Evolutionary conservation across 2,888 invertebrate species (phyloP).

Genomic region (Imbricaverruca yamaguchii): DNA sequence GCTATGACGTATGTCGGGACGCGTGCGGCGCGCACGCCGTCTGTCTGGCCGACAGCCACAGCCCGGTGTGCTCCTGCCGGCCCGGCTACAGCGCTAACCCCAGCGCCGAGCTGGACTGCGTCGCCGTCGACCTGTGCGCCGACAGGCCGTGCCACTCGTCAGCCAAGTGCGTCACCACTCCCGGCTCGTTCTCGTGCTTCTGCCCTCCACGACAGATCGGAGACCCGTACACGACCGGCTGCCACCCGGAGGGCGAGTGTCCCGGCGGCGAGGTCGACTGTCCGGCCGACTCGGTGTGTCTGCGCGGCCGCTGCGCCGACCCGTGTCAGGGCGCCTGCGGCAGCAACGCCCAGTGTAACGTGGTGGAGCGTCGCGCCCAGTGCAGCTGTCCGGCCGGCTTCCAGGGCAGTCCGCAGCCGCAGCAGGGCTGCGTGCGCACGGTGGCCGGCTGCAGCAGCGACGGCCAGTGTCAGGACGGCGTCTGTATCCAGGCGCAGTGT

Average conservation of each 20-base stretch:
- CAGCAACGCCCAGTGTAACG: conserved; percentile 67
- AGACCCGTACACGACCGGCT: conserved; percentile 66
- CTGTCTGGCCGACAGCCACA: conserved; percentile 77
- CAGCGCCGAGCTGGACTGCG: conserved; percentile 72
- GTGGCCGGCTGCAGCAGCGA: conserved; percentile 59
- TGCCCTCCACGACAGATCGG: conserved; percentile 70
- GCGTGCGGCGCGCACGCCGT: conserved; percentile 80
- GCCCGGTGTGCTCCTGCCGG: conserved; percentile 74
- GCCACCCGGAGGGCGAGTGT: conserved; percentile 68
- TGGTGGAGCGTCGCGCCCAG: conserved; percentile 65
- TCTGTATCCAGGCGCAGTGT: conserved; percentile 76
- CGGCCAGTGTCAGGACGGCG: conserved; percentile 61
- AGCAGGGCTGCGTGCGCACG: conserved; percentile 62
- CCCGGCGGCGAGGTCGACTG: conserved; percentile 64
- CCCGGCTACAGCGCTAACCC: conserved; percentile 74
- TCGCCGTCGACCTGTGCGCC: conserved; percentile 42
- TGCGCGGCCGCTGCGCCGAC: conserved; percentile 62
- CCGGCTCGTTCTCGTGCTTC: conserved; percentile 61
- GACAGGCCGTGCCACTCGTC: conserved; percentile 63
- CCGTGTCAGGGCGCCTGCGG: conserved; percentile 78
- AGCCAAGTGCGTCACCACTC: conserved; percentile 59
- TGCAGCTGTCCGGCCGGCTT: conserved; percentile 72
- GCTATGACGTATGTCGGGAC: conserved; percentile 71
- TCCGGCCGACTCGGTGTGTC: conserved; percentile 63
- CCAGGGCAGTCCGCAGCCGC: conserved; percentile 55